These are phyloP conservation scores for Pteria penguin DNA, from an alignment of 2,888 invertebrate species.

Conservation along the genomic window DNA sequence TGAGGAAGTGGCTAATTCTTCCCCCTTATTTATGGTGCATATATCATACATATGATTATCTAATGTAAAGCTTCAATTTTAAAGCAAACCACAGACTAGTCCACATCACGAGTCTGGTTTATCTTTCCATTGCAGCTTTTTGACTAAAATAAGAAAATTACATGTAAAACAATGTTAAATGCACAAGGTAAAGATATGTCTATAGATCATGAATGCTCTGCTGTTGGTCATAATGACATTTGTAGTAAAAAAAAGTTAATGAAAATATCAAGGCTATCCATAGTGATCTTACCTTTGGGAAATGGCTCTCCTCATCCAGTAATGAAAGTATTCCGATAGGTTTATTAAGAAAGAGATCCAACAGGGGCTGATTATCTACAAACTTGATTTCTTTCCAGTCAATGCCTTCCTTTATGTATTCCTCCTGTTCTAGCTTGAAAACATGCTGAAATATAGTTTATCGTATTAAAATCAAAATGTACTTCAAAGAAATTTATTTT, in stretches of 20 bases:
- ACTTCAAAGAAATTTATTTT: too few relatives aligned
- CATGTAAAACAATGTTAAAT: too few relatives aligned
- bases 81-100: too few relatives aligned
- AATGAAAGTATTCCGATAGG: conserved; percentile 76
- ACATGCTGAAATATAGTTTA: conserved; percentile 68
- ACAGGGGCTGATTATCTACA: conserved; percentile 77
- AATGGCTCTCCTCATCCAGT: conserved; percentile 76
- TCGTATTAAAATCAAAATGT: not conserved
- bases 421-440: conserved; percentile 78
- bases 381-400: conserved; percentile 77
- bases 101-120: too few relatives aligned
- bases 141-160: too few relatives aligned
- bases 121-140: too few relatives aligned
- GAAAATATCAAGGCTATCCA: conserved; percentile 5
- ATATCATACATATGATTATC: too few relatives aligned
- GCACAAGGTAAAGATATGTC: too few relatives aligned
- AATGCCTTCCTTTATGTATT: conserved; percentile 76
- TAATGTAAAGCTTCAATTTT: too few relatives aligned
- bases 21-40: too few relatives aligned
- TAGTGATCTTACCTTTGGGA: conserved; percentile 71
- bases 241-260: not conserved
- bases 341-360: conserved; percentile 75
- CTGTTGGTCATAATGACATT: not conserved
- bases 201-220: too few relatives aligned
- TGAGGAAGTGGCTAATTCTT: too few relatives aligned